These are phyloP conservation scores for Corythaeola cristata DNA, from an alignment of 2,113 vertebrate genomes.

Conservation along the genomic window DNA sequence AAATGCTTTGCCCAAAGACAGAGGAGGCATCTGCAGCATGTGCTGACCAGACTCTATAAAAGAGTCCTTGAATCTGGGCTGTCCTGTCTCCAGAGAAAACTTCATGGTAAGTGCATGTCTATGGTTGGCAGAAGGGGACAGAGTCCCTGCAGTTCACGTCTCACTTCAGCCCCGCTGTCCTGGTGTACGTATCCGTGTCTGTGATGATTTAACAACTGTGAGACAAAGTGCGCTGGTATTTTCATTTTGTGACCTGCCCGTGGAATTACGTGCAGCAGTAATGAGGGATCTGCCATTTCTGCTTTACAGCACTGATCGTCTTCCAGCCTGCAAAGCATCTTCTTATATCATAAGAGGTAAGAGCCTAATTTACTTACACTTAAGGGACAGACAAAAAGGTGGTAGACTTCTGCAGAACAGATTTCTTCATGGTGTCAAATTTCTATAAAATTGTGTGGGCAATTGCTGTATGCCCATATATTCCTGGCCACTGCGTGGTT, in stretches of 20 bases:
- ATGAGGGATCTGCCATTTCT: background rate
- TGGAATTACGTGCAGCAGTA: background rate
- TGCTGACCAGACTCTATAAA: conserved; percentile 47
- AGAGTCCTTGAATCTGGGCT: background rate
- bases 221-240: background rate
- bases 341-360: conserved; percentile 69
- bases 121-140: background rate
- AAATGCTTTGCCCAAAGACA: conserved; percentile 71
- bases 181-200: fast-evolving
- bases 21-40: conserved; percentile 61
- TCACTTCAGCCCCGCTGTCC: background rate
- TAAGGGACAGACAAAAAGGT: background rate
- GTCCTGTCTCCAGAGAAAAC: background rate
- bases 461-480: background rate
- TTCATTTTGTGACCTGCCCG: background rate
- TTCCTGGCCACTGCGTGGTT: background rate
- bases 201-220: background rate
- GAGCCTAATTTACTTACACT: background rate
- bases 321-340: conserved; percentile 46
- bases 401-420: background rate
- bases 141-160: background rate
- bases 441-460: background rate
- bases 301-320: background rate
- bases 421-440: background rate
- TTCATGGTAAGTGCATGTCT: conserved; percentile 39